Percentiles rank a stretch among this genome's conserved stretches.
phyloP scores from a whole-genome alignment of 64 coral and sea anemone species.

The Trachythela sp. region DNA sequence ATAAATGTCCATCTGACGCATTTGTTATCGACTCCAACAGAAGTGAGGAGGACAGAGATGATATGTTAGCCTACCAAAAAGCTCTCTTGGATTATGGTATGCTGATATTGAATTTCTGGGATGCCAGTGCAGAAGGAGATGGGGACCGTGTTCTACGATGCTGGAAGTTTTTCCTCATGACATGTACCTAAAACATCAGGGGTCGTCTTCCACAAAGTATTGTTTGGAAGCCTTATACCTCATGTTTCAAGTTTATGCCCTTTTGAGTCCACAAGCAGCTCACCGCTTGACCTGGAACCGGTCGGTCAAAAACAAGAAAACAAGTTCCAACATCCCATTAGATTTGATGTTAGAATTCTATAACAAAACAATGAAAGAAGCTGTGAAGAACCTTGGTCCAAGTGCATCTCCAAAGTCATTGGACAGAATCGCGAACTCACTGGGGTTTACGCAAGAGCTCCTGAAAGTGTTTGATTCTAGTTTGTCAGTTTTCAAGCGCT shows the following conservation, averaged over 20 bases:
- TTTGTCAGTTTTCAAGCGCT: neutral
- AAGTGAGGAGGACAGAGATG: neutral
- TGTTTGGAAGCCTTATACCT: constrained; percentile 49
- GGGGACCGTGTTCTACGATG: constrained; percentile 1
- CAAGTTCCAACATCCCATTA: constrained; percentile 57
- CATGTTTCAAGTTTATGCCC: constrained; percentile 60
- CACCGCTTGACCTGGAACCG: constrained; percentile 67
- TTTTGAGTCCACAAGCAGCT: constrained; percentile 53
- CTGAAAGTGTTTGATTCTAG: neutral
- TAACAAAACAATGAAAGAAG: constrained; percentile 58
- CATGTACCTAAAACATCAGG: constrained; percentile 45
- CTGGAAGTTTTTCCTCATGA: constrained; percentile 22
- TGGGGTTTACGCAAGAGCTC: neutral
- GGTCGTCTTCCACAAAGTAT: constrained; percentile 48
- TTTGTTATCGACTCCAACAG: neutral
- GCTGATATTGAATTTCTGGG: constrained; percentile 18
- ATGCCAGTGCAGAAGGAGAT: constrained; percentile 22
- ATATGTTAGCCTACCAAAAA: constrained; percentile 8
- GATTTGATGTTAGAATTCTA: constrained; percentile 64
- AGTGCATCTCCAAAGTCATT: neutral
- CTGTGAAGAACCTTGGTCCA: constrained; percentile 49
- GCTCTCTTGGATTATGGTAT: constrained; percentile 26
- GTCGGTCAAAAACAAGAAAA: constrained; percentile 35
- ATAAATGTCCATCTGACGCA: neutral
- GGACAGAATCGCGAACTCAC: neutral